A percentile compares a stretch with the other conserved stretches of the same genome.
Conservation (phyloP, 2,888 invertebrate genomes). For the Chironomus tentans region DNA sequence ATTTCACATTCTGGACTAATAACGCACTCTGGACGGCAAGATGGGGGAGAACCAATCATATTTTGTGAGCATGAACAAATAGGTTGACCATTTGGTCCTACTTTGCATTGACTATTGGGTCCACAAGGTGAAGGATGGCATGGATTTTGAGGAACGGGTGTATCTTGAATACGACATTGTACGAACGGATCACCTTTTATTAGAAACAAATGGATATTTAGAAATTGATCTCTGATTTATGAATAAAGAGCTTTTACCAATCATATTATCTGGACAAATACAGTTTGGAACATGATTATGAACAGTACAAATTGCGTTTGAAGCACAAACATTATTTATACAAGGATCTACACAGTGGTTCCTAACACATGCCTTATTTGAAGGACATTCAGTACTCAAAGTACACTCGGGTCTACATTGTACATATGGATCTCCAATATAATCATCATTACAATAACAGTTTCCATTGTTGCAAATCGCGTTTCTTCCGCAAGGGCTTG, state of each 20-base stretch:
- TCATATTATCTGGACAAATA: conserved; percentile 47
- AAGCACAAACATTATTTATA: conserved; percentile 57
- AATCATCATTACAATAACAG: conserved; percentile 58
- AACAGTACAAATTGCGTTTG: conserved; percentile 60
- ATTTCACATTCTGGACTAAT: conserved; percentile 54
- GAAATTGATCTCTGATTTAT: neutral
- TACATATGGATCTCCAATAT: conserved; percentile 59
- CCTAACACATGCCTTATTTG: conserved; percentile 58
- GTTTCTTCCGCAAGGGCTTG: conserved; percentile 64
- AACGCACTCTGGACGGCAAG: conserved; percentile 65
- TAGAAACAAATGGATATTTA: neutral
- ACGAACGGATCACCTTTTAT: conserved; percentile 29
- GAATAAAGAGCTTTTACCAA: conserved; percentile 44
- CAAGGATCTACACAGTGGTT: conserved; percentile 66
- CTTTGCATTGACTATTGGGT: conserved; percentile 75
- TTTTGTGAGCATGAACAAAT: conserved; percentile 68
- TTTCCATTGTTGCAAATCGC: conserved; percentile 57
- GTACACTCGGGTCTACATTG: conserved; percentile 63
- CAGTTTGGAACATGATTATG: conserved; percentile 66
- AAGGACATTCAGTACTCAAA: conserved; percentile 57
- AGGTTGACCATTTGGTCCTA: conserved; percentile 52
- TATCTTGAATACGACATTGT: conserved; percentile 31
- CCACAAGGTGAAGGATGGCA: conserved; percentile 74
- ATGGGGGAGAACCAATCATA: conserved; percentile 59
- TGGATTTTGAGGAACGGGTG: conserved; percentile 47